Base-by-base conservation (phyloP, 92 coral and sea anemone genomes). In the Epizoanthus ramosus region DNA sequence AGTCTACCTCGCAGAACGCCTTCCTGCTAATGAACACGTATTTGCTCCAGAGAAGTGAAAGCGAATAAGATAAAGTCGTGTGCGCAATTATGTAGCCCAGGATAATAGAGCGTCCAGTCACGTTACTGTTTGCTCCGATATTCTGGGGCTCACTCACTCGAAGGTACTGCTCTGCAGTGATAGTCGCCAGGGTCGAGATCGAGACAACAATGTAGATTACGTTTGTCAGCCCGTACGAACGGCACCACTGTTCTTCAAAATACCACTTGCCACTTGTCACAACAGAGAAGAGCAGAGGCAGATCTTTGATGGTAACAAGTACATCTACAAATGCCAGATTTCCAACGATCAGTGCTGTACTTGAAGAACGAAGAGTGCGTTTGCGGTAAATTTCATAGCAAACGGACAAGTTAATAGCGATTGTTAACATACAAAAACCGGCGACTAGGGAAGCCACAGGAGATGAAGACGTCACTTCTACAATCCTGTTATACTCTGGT, bases 221-320 rank as follows among this genome's bases (percentile, higher is more conserved):
- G 63, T 96, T 96, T 45, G 99, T 93, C 28, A 96, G 94, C 24
- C 99, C 99, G 57, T 94, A 92, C 22, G 96, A 92, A 9, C 97
- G 93, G 82, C 99, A 96, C 99, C 99, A 96, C 76, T 96, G 94
- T 73, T 94, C 95, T 57, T 96, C 98, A 80, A 96, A 96, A 85
- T 94, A 96, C 99, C 99, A 96, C 50, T 92, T 92, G 68, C 98
- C 95, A 63, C 88, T 80, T 58, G 88, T 71, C 57, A 88, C 88
- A 60, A 96, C 98, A 10, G 99, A 90, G 57, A 96, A 64, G 35
- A 96, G 86, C 35, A 92, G 88, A 3, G 99, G 99, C 8, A 94
- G 76, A 84, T 96, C 99, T 87, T 96, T 96, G 85, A 96, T 90
- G 14, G 99, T 90, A 57, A 96, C 98, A 66, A 96, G 87, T 61